Conservation (phyloP, 2,797 vertebrate genomes). For the Oryzias dopingdopingensis region DNA sequence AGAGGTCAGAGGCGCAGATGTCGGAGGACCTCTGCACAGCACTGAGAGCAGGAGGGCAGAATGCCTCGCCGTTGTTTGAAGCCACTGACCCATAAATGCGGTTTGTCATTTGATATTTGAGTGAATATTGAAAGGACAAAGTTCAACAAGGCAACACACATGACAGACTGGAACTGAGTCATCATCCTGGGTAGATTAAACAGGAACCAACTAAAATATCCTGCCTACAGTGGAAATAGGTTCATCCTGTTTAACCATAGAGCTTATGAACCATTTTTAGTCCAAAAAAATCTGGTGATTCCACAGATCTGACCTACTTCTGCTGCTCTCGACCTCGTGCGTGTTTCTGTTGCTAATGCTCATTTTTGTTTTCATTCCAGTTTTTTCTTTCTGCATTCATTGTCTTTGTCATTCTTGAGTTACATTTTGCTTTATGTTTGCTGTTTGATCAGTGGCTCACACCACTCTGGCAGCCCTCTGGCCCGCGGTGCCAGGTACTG, state of each 20-base stretch:
- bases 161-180: conserved; percentile 38
- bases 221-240: conserved; percentile 10
- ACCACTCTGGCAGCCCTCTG: conserved; percentile 89
- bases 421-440: conserved; percentile 57
- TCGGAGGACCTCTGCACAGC: conserved; percentile 1
- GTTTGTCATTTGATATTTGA: conserved; percentile 64
- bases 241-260: conserved; percentile 6
- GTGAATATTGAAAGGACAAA: conserved; percentile 53
- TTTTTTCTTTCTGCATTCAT: conserved; percentile 31
- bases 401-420: conserved; percentile 53
- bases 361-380: conserved; percentile 28
- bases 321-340: conserved; percentile 3
- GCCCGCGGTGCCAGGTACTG: conserved; percentile 84
- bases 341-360: conserved; percentile 33
- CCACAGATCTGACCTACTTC: conserved; percentile 1
- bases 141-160: conserved; percentile 29
- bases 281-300: conserved; percentile 13
- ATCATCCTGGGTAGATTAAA: conserved; percentile 23
- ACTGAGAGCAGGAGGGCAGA: conserved; percentile 10
- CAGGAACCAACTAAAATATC: conserved; percentile 3
- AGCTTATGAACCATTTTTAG: conserved; percentile 10
- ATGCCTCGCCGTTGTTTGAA: conserved; percentile 20
- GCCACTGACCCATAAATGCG: conserved; percentile 44
- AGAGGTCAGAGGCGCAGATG: conserved; percentile 1
- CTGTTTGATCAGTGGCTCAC: conserved; percentile 83